These are phyloP conservation scores for Columba livia DNA, from an alignment of 2,113 vertebrate species.

Conservation along the genomic window DNA sequence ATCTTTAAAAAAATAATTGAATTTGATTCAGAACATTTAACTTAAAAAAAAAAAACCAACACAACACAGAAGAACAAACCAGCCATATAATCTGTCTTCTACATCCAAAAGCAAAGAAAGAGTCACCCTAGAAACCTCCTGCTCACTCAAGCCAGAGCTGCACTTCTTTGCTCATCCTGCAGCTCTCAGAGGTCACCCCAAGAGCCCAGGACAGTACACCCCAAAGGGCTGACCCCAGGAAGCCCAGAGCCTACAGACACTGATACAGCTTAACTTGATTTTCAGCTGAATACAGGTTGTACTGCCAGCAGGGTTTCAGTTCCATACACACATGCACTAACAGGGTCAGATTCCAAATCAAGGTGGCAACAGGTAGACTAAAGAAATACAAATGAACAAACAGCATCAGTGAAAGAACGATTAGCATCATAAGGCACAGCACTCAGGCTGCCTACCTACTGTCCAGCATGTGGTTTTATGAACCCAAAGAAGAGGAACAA, in stretches of 20 bases:
- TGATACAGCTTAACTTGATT: fast-evolving
- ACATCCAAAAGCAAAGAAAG: neutral
- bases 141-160: neutral
- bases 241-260: fast-evolving
- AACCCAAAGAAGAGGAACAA: neutral
- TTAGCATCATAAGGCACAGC: neutral
- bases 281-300: fast-evolving
- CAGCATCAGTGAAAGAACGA: neutral
- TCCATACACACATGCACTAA: fast-evolving
- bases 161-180: neutral
- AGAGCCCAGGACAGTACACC: neutral
- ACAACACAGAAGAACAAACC: neutral
- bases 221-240: neutral
- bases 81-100: neutral
- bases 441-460: neutral
- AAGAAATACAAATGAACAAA: neutral
- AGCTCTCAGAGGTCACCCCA: neutral
- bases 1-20: neutral
- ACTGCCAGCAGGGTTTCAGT: neutral
- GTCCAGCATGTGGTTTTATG: neutral
- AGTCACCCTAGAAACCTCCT: neutral
- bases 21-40: neutral
- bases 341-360: neutral
- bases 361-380: neutral
- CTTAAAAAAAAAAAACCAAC: neutral